phyloP scores from a whole-genome alignment of 1,140 invertebrate genomes.

The Leptinotarsa undecemlineata region DNA sequence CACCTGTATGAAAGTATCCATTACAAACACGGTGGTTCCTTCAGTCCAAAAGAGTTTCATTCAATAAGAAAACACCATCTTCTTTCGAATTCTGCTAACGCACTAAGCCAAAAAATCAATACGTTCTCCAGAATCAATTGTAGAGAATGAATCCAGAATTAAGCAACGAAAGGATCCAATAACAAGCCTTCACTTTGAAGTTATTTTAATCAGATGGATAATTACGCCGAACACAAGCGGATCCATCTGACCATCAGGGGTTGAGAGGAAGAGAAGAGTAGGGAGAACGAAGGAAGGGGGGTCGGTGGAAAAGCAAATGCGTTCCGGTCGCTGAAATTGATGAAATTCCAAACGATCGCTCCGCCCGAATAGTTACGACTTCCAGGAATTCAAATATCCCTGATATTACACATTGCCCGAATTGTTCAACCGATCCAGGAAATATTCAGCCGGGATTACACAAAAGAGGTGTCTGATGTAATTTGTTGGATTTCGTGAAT shows the following conservation, averaged over 20 bases:
- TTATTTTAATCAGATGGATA: conserved; percentile 54
- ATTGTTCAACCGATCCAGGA: conserved; percentile 39
- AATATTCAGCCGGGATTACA: conserved; percentile 18
- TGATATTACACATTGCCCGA: conserved; percentile 54
- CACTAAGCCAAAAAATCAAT: too few relatives aligned
- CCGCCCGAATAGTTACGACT: conserved; percentile 55
- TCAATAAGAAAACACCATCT: too few relatives aligned
- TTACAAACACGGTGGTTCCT: too few relatives aligned
- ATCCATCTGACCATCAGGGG: conserved; percentile 28
- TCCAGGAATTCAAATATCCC: conserved; percentile 55
- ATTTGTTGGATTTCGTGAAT: neutral
- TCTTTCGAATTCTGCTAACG: too few relatives aligned
- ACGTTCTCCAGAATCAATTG: too few relatives aligned
- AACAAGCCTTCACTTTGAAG: conserved; percentile 55
- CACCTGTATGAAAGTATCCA: too few relatives aligned
- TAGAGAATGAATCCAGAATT: too few relatives aligned
- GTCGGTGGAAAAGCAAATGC: conserved; percentile 37
- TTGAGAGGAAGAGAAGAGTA: conserved; percentile 28
- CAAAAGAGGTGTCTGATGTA: neutral
- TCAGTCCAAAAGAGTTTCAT: too few relatives aligned
- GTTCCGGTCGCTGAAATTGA: conserved; percentile 54
- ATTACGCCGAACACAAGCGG: conserved; percentile 52
- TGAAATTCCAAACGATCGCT: conserved; percentile 54
- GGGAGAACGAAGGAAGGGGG: conserved; percentile 29
- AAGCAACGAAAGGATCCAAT: conserved; percentile 40